A percentile compares a stretch with the other conserved stretches of the same genome.
Evolutionary conservation across 2,113 vertebrate genomes (phyloP).

Genomic region (Tyrannus savana): DNA sequence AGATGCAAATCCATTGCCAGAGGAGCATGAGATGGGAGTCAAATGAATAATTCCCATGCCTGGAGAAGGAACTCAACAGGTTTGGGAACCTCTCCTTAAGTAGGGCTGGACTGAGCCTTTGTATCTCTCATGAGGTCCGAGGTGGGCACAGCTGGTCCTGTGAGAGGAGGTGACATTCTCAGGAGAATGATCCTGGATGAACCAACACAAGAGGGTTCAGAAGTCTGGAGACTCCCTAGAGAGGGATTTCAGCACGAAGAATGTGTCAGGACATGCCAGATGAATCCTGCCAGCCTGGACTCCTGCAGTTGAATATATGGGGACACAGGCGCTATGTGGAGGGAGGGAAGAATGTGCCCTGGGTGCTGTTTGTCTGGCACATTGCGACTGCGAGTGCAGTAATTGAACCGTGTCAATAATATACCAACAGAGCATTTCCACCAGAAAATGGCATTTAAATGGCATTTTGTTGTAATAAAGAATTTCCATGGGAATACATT

Average conservation of each 20-base stretch:
- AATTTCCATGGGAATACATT: conserved; percentile 50
- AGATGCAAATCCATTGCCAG: conserved; percentile 15
- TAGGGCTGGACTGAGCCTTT: not conserved
- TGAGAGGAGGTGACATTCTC: not conserved
- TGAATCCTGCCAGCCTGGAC: not conserved
- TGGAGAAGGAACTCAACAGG: not conserved
- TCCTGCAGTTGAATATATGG: not conserved
- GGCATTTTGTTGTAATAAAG: conserved; percentile 9
- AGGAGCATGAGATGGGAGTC: not conserved
- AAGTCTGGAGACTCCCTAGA: not conserved
- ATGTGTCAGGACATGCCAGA: not conserved
- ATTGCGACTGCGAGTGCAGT: not conserved
- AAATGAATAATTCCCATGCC: not conserved
- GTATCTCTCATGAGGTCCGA: not conserved
- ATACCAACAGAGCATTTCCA: not conserved
- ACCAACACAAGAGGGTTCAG: not conserved
- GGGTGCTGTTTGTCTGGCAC: not conserved
- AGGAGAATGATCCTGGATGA: accelerated
- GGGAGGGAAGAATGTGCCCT: not conserved
- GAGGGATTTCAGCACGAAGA: not conserved
- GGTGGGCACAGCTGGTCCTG: accelerated
- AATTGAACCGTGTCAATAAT: not conserved
- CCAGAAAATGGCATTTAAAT: conserved; percentile 45
- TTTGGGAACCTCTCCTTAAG: not conserved
- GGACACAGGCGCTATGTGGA: not conserved